A percentile compares a stretch with the other conserved stretches of the same genome.
Conservation (phyloP, 2,113 vertebrate genomes). For the Myrmecobius fasciatus region DNA sequence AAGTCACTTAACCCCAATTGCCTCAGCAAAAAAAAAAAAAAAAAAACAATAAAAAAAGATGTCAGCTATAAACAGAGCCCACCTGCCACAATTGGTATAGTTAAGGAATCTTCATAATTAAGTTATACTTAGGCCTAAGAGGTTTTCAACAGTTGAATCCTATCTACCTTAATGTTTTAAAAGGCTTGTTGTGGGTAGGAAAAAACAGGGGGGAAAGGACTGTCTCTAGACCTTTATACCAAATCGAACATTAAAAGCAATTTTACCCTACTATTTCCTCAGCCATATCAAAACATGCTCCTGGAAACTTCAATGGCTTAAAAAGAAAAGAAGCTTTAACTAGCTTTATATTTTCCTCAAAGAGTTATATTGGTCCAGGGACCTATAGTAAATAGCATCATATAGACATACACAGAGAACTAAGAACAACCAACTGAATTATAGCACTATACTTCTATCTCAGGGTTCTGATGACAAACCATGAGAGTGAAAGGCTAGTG, state of each 20-base stretch:
- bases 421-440: not conserved
- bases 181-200: slow-evolving; percentile 13
- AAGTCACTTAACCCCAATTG: no score
- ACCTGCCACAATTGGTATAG: slow-evolving; percentile 25
- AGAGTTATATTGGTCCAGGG: not conserved
- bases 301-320: not conserved
- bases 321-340: slow-evolving; percentile 17
- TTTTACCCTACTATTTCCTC: not conserved
- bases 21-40: no score
- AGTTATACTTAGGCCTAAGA: slow-evolving; percentile 42
- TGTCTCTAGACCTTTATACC: not conserved
- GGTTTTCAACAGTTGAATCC: slow-evolving; percentile 19
- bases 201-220: not conserved
- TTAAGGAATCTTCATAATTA: slow-evolving; percentile 51
- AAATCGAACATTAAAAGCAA: not conserved
- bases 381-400: slow-evolving; percentile 10
- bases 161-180: slow-evolving; percentile 45
- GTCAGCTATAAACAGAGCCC: slow-evolving; percentile 52
- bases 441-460: not conserved
- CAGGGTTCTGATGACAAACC: not conserved
- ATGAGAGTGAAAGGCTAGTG: not conserved
- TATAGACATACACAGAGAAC: not conserved
- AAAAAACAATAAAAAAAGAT: no score
- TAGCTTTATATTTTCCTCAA: slow-evolving; percentile 45
- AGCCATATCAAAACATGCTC: slow-evolving; percentile 33